Evolutionary conservation across 2,797 vertebrate genomes (phyloP).

Genomic region (Paramormyrops hopkinsi): DNA sequence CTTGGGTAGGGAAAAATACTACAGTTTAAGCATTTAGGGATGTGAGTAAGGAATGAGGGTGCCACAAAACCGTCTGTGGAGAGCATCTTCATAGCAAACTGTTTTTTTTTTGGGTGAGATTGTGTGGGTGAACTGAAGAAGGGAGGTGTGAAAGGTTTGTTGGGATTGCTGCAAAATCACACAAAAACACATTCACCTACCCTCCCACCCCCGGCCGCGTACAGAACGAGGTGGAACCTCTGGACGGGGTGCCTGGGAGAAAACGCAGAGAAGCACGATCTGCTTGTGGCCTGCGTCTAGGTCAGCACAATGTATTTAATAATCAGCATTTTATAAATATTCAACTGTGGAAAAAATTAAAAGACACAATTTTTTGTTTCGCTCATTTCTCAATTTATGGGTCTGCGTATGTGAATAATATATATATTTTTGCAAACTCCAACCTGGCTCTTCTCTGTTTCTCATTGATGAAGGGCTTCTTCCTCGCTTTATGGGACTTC

Average conservation of each 20-base stretch:
- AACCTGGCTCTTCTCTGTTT: background rate
- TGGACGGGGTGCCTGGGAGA: background rate
- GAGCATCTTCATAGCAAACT: conserved; percentile 3
- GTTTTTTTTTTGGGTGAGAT: background rate
- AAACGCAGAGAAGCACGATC: background rate
- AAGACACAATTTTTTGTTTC: background rate
- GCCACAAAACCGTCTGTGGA: conserved; percentile 12
- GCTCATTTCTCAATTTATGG: background rate
- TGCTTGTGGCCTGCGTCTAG: background rate
- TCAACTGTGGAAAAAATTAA: background rate
- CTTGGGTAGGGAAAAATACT: conserved; percentile 57
- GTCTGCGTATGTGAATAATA: background rate
- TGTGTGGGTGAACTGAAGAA: background rate
- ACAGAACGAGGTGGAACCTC: background rate
- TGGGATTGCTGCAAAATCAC: background rate
- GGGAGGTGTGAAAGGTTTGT: background rate
- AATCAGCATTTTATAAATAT: background rate
- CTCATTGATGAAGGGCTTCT: too few relatives aligned
- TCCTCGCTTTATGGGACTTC: too few relatives aligned
- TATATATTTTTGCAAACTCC: background rate
- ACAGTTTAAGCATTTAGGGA: conserved; percentile 25
- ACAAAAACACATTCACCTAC: background rate
- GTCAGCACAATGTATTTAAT: background rate
- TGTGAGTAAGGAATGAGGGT: conserved; percentile 16
- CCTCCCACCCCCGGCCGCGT: background rate